Conservation (phyloP, 2,888 invertebrate species). For the Tuta absoluta region DNA sequence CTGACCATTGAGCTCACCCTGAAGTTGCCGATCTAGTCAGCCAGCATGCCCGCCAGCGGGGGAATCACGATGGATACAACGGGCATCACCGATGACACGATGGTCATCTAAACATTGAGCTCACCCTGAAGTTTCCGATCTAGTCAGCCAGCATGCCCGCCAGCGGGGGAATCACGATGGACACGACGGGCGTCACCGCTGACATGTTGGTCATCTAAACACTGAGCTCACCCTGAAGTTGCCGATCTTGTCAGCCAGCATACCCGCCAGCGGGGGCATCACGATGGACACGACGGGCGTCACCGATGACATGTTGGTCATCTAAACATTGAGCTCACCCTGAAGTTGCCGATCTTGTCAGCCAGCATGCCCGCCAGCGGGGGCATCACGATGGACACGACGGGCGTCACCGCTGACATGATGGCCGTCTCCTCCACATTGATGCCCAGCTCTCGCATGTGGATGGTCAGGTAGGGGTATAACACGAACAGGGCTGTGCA, state of each 20-base stretch:
- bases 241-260: slow-evolving; percentile 89
- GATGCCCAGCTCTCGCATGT: slow-evolving; percentile 89
- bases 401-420: slow-evolving; percentile 89
- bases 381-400: slow-evolving; percentile 88
- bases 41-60: too few relatives aligned
- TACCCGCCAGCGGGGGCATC: slow-evolving; percentile 88
- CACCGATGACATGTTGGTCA: slow-evolving; percentile 89
- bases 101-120: too few relatives aligned
- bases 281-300: slow-evolving; percentile 86
- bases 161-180: neutral
- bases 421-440: slow-evolving; percentile 90
- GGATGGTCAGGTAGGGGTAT: slow-evolving; percentile 90
- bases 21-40: too few relatives aligned
- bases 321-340: slow-evolving; percentile 80
- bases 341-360: slow-evolving; percentile 90
- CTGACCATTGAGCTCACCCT: too few relatives aligned
- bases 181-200: slow-evolving; percentile 84
- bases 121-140: too few relatives aligned
- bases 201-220: slow-evolving; percentile 88
- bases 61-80: slow-evolving; percentile 82
- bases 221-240: slow-evolving; percentile 85
- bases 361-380: slow-evolving; percentile 88
- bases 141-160: too few relatives aligned
- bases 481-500: slow-evolving; percentile 85
- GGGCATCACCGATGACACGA: slow-evolving; percentile 56